Evolutionary conservation across 2,797 vertebrate genomes (phyloP), one percentile per base, ranked within the genome.

Genomic region (Sitta carolinensis): DNA sequence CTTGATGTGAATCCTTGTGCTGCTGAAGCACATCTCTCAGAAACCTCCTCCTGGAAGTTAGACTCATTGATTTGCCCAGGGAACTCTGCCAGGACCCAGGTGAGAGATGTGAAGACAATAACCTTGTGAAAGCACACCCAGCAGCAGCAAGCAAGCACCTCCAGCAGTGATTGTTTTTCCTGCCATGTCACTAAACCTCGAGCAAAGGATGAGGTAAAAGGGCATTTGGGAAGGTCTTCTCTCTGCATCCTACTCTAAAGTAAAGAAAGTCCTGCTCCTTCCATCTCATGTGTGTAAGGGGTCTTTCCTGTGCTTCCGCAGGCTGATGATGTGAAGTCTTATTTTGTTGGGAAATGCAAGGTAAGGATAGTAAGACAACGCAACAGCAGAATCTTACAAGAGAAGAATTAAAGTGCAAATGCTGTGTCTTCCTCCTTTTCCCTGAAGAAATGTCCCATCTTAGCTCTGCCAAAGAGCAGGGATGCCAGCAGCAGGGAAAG

Each of bases 141-240:
- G 48, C 52, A 55, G 36, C 40, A 66, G 63, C 57, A 50, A 59
- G n/a, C 26, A 69, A 36, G 52, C 34, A 40, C 13, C 55, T 84
- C 67, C 59, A 79, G 26, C 29, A 59, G 66, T 0, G 0, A n/a
- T 48, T 48, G 47, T 36, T 89, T 85, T 83, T 74, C 43, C 21
- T 81, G 62, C 51, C 5, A 0, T 73, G 26, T 40, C 20, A 88
- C 69, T 61, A 89, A 59, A 75, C 1, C 8, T 52, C 92, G 55
- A 81, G 69, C 57, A 84, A 92, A 59, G 30, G 58, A 52, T 93
- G 84, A 95, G 45, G 66, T 76, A 73, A 91, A 62, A 82, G 30
- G 47, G n/a, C 30, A 54, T 58, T 9, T 70, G n/a, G 16, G 17
- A 69, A 75, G 15, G 14, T 62, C 58, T 40, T 83, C 58, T 61